Evolutionary conservation across 2,797 vertebrate species (phyloP).

Genomic region (Channallabes apus): DNA sequence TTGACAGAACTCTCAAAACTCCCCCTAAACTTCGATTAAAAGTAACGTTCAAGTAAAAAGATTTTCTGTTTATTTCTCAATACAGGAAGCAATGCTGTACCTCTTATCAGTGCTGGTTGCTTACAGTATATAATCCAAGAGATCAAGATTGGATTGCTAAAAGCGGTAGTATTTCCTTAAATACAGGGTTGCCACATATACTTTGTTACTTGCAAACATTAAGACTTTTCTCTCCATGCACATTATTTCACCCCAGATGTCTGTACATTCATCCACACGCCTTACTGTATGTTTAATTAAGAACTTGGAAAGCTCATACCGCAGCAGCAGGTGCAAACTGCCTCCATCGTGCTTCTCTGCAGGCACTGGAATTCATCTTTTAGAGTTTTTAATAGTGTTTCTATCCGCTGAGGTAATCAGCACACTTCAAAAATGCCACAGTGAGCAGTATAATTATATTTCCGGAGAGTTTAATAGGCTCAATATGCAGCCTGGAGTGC

Average conservation of each 20-base stretch:
- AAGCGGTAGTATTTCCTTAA: not conserved
- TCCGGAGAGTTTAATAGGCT: conserved; percentile 17
- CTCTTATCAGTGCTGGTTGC: not conserved
- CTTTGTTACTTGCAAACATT: not conserved
- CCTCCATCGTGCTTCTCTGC: conserved; percentile 36
- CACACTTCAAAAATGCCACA: conserved; percentile 44
- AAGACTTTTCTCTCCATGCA: not conserved
- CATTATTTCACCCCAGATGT: not conserved
- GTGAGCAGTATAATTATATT: conserved; percentile 4
- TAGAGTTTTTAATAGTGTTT: conserved; percentile 33
- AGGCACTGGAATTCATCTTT: conserved; percentile 24
- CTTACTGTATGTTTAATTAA: conserved; percentile 31
- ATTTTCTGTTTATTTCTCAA: not conserved
- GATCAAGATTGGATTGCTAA: not conserved
- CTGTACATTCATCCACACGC: not conserved
- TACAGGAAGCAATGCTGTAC: not conserved
- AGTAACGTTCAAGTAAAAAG: not conserved
- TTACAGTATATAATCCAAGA: not conserved
- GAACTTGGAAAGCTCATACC: conserved; percentile 25
- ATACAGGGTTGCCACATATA: not conserved
- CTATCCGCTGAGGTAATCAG: conserved; percentile 37
- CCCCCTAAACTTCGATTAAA: not conserved
- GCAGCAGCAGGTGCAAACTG: conserved; percentile 39
- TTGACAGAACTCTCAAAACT: too few species aligned
- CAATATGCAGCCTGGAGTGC: conserved; percentile 13